Evolutionary conservation across 2,888 invertebrate genomes (phyloP).

Genomic region (Cephus pygmeus): DNA sequence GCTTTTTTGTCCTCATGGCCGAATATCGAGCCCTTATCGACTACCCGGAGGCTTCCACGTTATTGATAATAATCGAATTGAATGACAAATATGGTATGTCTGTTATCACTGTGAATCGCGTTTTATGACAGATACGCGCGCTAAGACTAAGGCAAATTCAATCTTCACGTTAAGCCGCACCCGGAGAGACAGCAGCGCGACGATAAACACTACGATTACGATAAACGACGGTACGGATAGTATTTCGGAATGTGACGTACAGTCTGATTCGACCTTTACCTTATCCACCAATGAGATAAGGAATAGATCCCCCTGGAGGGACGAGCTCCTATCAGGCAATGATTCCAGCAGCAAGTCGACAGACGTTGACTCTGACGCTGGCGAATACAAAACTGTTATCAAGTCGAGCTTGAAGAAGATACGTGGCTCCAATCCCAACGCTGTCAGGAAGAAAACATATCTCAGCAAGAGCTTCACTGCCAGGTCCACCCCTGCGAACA

Average conservation of each 20-base stretch:
- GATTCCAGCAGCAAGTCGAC: background rate
- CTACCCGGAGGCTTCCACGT: background rate
- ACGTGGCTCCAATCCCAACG: background rate
- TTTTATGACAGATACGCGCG: conserved; percentile 58
- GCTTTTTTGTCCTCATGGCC: background rate
- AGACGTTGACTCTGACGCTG: conserved; percentile 5
- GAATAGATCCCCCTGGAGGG: conserved; percentile 42
- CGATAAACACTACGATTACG: conserved; percentile 28
- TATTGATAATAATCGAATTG: background rate
- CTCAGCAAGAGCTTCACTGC: conserved; percentile 22
- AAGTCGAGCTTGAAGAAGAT: background rate
- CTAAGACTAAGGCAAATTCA: conserved; percentile 51
- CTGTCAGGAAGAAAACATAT: conserved; percentile 20
- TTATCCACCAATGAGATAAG: conserved; percentile 11
- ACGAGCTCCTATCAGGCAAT: conserved; percentile 20
- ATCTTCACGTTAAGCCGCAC: conserved; percentile 49
- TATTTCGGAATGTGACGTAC: conserved; percentile 27
- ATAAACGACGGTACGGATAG: conserved; percentile 30
- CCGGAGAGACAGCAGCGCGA: conserved; percentile 34
- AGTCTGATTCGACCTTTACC: conserved; percentile 19
- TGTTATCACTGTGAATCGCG: conserved; percentile 50
- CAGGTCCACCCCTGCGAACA: conserved; percentile 15
- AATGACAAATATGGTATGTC: background rate
- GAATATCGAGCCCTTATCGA: background rate
- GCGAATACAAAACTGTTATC: background rate